Evolutionary conservation across 1,140 invertebrate genomes (phyloP).

Genomic region (Drosophila malerkotliana): DNA sequence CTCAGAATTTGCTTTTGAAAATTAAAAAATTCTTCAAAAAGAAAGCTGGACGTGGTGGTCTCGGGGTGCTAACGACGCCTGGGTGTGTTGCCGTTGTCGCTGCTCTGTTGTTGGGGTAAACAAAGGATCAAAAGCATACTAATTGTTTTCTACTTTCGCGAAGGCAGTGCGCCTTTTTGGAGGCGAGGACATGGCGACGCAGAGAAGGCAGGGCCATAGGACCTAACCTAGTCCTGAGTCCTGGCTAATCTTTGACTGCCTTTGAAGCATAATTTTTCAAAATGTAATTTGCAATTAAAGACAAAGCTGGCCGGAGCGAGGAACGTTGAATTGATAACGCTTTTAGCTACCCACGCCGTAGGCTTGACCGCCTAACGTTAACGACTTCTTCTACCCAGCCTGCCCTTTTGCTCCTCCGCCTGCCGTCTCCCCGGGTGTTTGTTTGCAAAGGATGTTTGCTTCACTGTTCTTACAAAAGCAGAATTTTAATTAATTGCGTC

Average conservation of each 20-base stretch:
- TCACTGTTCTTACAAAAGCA: conserved; percentile 69
- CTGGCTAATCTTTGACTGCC: conserved; percentile 68
- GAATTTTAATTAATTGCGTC: conserved; percentile 82
- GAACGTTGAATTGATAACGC: conserved; percentile 33
- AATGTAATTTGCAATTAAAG: conserved; percentile 83
- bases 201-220: background rate
- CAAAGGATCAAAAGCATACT: conserved; percentile 83
- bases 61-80: conserved; percentile 73
- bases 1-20: conserved; percentile 75
- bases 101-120: conserved; percentile 76
- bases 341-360: conserved; percentile 46
- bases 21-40: conserved; percentile 79
- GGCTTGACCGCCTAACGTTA: conserved; percentile 50
- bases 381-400: conserved; percentile 23
- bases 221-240: conserved; percentile 22
- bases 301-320: conserved; percentile 38
- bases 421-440: conserved; percentile 5
- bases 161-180: conserved; percentile 41
- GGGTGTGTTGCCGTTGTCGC: conserved; percentile 41
- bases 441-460: conserved; percentile 80
- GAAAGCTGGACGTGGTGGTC: conserved; percentile 55
- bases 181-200: conserved; percentile 10
- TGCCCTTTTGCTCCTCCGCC: conserved; percentile 3
- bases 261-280: conserved; percentile 79
- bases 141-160: conserved; percentile 80